A percentile compares a stretch with the other conserved stretches of the same genome.
Conservation (phyloP, 2,888 invertebrate genomes). For the Thecophora atra region DNA sequence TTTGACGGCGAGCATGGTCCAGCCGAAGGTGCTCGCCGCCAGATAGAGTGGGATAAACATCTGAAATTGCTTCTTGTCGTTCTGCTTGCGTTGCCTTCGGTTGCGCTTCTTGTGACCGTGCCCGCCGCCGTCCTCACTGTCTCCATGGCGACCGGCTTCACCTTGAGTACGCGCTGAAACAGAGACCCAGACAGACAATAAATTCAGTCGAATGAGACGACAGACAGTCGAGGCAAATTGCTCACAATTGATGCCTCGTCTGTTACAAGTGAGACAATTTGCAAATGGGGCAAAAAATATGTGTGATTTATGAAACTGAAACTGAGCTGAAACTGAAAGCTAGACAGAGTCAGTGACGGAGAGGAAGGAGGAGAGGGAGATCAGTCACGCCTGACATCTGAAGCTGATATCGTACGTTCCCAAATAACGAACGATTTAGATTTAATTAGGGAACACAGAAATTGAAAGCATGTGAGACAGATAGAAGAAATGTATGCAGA, state of each 20-base stretch:
- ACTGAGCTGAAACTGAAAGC: too few relatives aligned
- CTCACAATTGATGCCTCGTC: not conserved
- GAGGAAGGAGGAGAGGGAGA: too few relatives aligned
- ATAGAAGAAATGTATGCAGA: too few relatives aligned
- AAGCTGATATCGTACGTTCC: too few relatives aligned
- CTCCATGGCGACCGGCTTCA: conserved; percentile 34
- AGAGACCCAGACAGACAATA: conserved; percentile 44
- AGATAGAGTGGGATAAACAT: conserved; percentile 74
- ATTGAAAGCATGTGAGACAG: too few relatives aligned
- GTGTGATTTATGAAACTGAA: conserved; percentile 1
- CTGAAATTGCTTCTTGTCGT: conserved; percentile 72
- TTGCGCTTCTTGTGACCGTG: conserved; percentile 56
- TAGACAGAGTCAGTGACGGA: too few relatives aligned
- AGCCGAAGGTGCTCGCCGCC: conserved; percentile 75
- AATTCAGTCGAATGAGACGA: conserved; percentile 41
- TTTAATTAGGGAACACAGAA: too few relatives aligned
- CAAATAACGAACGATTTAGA: too few relatives aligned
- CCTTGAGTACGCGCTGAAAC: conserved; percentile 30
- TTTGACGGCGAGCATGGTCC: conserved; percentile 71
- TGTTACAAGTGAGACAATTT: not conserved
- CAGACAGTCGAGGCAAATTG: not conserved
- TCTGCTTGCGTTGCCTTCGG: conserved; percentile 54
- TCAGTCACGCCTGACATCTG: too few relatives aligned
- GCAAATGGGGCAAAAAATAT: not conserved
- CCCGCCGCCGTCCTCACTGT: conserved; percentile 50